phyloP scores from a whole-genome alignment of 35 echinoderm and acorn worm genomes.

The Apostichopus californicus region DNA sequence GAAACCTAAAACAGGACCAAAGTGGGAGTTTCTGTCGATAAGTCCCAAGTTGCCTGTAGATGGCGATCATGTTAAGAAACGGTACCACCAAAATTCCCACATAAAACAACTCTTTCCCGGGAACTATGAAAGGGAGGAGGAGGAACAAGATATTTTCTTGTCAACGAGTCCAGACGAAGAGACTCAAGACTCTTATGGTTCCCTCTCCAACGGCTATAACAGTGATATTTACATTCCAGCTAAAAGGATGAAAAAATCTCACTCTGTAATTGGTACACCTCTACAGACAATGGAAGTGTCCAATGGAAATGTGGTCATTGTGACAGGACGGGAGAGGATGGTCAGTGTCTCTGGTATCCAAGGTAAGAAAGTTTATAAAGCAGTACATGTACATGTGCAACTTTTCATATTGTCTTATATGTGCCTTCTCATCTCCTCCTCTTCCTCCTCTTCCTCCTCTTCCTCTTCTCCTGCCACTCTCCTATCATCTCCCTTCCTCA shows the following conservation, averaged over 20 bases:
- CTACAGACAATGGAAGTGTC: constrained; percentile 25
- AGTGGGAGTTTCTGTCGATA: constrained; percentile 23
- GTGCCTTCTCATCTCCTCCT: too few species aligned
- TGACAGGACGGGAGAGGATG: constrained; percentile 31
- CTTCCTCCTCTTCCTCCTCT: too few species aligned
- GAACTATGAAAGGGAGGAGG: not conserved
- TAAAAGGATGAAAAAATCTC: constrained; percentile 67
- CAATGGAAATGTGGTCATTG: constrained; percentile 45
- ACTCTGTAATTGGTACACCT: constrained; percentile 60
- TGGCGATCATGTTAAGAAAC: not conserved
- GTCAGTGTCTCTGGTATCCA: constrained; percentile 33
- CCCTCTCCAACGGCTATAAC: not conserved
- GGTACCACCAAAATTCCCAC: not conserved
- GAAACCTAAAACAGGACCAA: not conserved
- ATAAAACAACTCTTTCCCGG: not conserved
- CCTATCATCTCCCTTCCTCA: too few species aligned
- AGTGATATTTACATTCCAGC: constrained; percentile 57
- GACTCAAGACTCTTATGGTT: not conserved
- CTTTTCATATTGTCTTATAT: too few species aligned
- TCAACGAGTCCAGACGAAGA: constrained; percentile 23
- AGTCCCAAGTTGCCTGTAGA: not conserved
- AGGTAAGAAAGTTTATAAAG: not conserved
- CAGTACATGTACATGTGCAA: too few species aligned
- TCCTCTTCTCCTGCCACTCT: too few species aligned
- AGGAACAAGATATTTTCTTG: constrained; percentile 25